Evolutionary conservation across 1,140 invertebrate genomes (phyloP).

Genomic region (Cherax destructor): DNA sequence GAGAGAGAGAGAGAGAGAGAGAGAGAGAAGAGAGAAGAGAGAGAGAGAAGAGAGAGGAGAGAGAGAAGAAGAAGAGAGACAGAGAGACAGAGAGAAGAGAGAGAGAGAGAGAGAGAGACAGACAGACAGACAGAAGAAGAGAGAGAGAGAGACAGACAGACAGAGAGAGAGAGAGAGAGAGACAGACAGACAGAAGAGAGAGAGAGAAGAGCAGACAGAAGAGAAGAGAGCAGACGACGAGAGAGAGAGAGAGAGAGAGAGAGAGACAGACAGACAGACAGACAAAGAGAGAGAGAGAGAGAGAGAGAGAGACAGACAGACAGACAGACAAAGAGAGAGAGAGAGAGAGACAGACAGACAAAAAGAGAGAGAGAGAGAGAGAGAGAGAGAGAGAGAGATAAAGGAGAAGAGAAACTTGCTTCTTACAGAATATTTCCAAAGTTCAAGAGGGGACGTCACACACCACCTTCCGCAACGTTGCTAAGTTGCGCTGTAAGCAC

Average conservation of each 20-base stretch:
- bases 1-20: background rate
- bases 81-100: slow-evolving; percentile 4
- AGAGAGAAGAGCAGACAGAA: background rate
- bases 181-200: background rate
- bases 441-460: too few relatives aligned
- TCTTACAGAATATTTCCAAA: too few relatives aligned
- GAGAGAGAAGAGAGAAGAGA: slow-evolving; percentile 8
- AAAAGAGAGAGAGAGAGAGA: background rate
- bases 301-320: background rate
- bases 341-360: background rate
- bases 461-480: too few relatives aligned
- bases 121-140: background rate
- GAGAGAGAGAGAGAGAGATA: too few relatives aligned
- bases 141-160: slow-evolving; percentile 14
- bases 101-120: background rate
- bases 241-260: slow-evolving; percentile 29
- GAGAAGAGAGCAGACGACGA: background rate
- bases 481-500: too few relatives aligned
- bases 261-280: background rate
- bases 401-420: too few relatives aligned
- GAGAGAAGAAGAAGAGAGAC: slow-evolving; percentile 8
- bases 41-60: slow-evolving; percentile 3
- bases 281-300: background rate
- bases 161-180: background rate
- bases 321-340: background rate